phyloP scores from a whole-genome alignment of 2,888 invertebrate species.

The Strigamia transsilvanica region DNA sequence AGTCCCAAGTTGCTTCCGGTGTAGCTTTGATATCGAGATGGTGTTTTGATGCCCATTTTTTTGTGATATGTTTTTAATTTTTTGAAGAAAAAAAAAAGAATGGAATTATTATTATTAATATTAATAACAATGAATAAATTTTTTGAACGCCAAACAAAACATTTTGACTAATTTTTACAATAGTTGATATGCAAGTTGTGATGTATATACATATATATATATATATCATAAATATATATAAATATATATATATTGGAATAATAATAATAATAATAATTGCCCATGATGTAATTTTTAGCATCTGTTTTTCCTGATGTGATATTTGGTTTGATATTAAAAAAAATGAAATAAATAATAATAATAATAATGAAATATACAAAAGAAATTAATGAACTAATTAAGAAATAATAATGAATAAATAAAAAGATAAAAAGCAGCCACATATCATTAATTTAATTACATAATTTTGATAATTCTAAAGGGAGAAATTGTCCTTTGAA shows the following conservation, averaged over 20 bases:
- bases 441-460: constrained; percentile 42
- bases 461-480: constrained; percentile 16
- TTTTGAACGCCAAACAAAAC: constrained; percentile 3
- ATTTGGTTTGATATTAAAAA: constrained; percentile 33
- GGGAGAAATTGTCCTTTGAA: constrained; percentile 29
- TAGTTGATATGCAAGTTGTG: constrained; percentile 41
- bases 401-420: too few relatives aligned
- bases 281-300: constrained; percentile 41
- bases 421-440: constrained; percentile 12
- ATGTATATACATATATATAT: constrained; percentile 11
- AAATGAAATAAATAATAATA: neutral
- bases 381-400: neutral
- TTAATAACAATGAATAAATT: neutral
- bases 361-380: neutral
- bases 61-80: constrained; percentile 42
- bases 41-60: constrained; percentile 36
- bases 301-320: constrained; percentile 37
- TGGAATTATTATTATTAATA: neutral
- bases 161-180: constrained; percentile 25
- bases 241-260: constrained; percentile 24
- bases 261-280: constrained; percentile 18
- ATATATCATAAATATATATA: neutral
- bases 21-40: constrained; percentile 36
- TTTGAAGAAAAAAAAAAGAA: neutral
- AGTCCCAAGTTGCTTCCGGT: constrained; percentile 44